Evolutionary conservation across 2,797 vertebrate genomes (phyloP).

Genomic region (Pogoniulus pusillus): DNA sequence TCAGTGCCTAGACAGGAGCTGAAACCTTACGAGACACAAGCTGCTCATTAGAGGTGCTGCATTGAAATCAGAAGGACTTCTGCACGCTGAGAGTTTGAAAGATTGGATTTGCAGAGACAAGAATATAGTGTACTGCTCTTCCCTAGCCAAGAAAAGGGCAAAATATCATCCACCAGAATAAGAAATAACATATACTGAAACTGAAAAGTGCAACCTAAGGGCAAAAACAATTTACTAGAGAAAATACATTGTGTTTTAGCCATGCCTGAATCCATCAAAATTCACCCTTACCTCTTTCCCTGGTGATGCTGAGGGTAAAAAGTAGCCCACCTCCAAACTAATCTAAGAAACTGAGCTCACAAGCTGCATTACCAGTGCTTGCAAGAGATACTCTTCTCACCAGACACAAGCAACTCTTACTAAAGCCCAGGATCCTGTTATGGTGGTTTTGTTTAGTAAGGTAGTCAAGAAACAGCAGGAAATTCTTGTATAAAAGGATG

Average conservation of each 20-base stretch:
- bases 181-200: neutral
- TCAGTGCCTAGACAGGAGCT: neutral
- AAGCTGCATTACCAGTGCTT: neutral
- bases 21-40: conserved; percentile 1
- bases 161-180: neutral
- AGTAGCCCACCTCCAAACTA: neutral
- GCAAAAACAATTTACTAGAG: neutral
- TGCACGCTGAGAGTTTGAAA: neutral
- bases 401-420: neutral
- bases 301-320: neutral
- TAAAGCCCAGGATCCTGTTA: neutral
- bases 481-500: neutral
- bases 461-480: neutral
- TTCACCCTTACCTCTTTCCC: neutral
- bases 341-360: neutral
- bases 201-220: neutral
- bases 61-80: neutral
- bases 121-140: neutral
- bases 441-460: neutral
- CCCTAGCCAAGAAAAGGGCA: neutral
- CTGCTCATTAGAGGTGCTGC: neutral
- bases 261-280: neutral
- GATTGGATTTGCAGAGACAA: neutral
- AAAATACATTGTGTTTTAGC: neutral
- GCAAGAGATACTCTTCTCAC: neutral